Evolutionary conservation across 2,888 invertebrate genomes (phyloP).

Genomic region (Nymphalis c-album): DNA sequence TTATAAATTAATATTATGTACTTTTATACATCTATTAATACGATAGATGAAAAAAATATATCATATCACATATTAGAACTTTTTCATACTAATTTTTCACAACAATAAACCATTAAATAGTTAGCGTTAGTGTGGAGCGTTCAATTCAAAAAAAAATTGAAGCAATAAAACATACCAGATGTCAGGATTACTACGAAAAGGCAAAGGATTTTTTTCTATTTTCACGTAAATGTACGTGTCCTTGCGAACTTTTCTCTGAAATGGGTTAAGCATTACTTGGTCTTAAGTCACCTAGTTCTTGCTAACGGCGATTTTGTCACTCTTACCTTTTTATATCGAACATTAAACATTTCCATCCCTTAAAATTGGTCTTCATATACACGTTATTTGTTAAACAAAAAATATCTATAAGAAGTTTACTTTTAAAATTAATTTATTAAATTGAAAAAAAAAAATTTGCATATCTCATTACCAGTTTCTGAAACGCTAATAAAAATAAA

Average conservation of each 20-base stretch:
- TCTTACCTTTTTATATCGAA: conserved; percentile 12
- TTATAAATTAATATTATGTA: too few relatives aligned
- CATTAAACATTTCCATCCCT: conserved; percentile 9
- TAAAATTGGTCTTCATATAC: background rate
- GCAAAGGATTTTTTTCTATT: conserved; percentile 22
- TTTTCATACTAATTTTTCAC: background rate
- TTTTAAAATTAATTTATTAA: too few relatives aligned
- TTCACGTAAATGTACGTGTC: conserved; percentile 20
- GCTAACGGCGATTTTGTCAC: conserved; percentile 20
- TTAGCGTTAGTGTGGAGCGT: background rate
- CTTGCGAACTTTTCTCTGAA: conserved; percentile 29
- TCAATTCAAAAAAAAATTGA: conserved; percentile 5
- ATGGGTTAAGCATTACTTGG: conserved; percentile 30
- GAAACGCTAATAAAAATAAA: too few relatives aligned
- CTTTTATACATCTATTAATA: too few relatives aligned
- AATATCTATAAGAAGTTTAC: too few relatives aligned
- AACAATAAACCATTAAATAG: background rate
- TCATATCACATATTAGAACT: background rate
- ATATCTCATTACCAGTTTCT: too few relatives aligned
- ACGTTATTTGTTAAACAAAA: background rate
- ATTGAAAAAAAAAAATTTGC: too few relatives aligned
- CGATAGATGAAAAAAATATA: too few relatives aligned
- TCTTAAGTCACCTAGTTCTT: conserved; percentile 24
- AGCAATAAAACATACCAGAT: conserved; percentile 26
- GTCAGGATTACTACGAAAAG: conserved; percentile 22